These are phyloP conservation scores for Anoura caudifer DNA, from an alignment of 2,113 vertebrate species.

Conservation along the genomic window DNA sequence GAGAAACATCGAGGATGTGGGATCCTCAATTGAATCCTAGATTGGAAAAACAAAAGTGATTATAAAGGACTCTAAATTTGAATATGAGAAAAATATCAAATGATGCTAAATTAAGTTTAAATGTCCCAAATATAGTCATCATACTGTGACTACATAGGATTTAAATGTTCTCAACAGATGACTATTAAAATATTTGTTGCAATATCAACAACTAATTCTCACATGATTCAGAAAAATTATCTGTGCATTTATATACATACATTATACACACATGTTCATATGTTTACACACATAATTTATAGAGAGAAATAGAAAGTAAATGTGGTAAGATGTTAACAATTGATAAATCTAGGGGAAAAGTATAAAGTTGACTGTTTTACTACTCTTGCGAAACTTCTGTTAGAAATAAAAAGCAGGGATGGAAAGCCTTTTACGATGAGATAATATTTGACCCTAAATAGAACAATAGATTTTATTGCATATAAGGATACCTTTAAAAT, in stretches of 20 bases:
- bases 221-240: not conserved
- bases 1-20: too few species aligned
- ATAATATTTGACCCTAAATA: constrained; percentile 17
- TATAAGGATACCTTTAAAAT: constrained; percentile 54
- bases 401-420: not conserved
- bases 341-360: not conserved
- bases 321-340: not conserved
- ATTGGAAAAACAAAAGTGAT: not conserved
- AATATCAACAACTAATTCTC: not conserved
- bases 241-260: not conserved
- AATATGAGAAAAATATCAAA: not conserved
- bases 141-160: too few species aligned
- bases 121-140: too few species aligned
- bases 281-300: not conserved
- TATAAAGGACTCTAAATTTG: not conserved
- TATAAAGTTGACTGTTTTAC: not conserved
- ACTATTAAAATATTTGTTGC: not conserved
- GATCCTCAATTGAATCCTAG: not conserved
- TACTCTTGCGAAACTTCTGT: not conserved
- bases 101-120: too few species aligned
- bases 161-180: too few species aligned
- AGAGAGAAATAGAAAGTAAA: not conserved
- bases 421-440: not conserved
- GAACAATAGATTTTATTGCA: constrained; percentile 23
- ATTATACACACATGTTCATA: not conserved